A percentile compares a stretch with the other conserved stretches of the same genome.
phyloP scores from a whole-genome alignment of 2,797 vertebrate genomes.

The Oreortyx pictus region DNA sequence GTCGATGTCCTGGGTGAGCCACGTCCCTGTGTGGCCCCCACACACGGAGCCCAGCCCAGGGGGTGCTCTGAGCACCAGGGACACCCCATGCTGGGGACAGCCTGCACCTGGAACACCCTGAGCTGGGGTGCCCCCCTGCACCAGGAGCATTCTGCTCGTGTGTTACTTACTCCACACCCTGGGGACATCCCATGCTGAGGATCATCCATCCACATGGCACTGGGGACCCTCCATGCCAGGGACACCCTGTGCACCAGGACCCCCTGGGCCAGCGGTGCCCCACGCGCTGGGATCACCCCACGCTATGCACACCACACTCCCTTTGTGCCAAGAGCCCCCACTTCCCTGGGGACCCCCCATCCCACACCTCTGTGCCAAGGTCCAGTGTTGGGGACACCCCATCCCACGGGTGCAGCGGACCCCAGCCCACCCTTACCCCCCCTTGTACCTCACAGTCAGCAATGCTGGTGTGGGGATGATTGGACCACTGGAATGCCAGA shows the following conservation, averaged over 20 bases:
- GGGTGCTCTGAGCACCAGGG: too few species aligned
- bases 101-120: neutral
- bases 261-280: neutral
- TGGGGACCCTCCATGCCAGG: fast-evolving
- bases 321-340: neutral
- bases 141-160: neutral
- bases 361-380: neutral
- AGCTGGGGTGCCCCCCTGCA: fast-evolving
- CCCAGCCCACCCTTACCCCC: neutral
- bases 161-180: too few species aligned
- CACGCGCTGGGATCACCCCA: neutral
- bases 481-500: conserved; percentile 83
- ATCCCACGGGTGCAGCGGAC: neutral
- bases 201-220: too few species aligned
- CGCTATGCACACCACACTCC: neutral
- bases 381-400: neutral
- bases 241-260: neutral
- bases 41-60: neutral
- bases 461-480: conserved; percentile 88
- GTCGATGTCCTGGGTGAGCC: conserved; percentile 80
- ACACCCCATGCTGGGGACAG: neutral
- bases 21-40: neutral
- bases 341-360: fast-evolving
- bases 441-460: conserved; percentile 75
- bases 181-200: neutral